Conservation (phyloP, 53 echinoderm and acorn worm species). For the Luidia sarsii region DNA sequence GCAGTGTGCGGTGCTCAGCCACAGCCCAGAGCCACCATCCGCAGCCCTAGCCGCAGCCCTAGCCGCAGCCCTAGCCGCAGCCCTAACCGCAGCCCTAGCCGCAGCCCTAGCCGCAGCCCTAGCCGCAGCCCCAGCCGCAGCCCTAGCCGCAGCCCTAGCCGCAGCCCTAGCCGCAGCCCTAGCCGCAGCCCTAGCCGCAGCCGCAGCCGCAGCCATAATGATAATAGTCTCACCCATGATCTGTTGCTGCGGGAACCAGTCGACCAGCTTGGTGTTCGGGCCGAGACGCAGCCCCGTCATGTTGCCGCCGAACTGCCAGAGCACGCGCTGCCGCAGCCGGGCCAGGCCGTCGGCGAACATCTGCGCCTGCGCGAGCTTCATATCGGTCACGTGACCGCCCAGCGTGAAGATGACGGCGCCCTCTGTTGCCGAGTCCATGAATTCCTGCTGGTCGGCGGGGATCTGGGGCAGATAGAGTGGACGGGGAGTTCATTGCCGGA, state of each 20-base stretch:
- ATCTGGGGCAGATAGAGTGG: conserved; percentile 2
- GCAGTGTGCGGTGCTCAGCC: background rate
- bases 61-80: no score
- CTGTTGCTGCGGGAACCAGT: background rate
- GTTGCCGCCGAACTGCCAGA: background rate
- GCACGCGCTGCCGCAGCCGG: background rate
- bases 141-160: no score
- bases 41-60: no score
- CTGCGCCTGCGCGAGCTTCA: background rate
- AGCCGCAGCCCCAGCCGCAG: no score
- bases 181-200: no score
- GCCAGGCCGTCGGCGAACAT: background rate
- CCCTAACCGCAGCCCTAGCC: no score
- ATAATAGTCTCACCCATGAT: background rate
- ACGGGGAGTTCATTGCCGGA: no score
- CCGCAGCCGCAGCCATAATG: no score
- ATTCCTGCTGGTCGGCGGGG: conserved; percentile 12
- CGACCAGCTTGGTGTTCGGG: background rate
- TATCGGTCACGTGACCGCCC: background rate
- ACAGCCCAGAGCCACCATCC: no score
- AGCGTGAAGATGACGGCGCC: background rate
- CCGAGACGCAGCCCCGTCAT: background rate
- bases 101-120: no score
- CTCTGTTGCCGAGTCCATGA: background rate
- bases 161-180: no score